Evolutionary conservation across 1,140 invertebrate species (phyloP).

Genomic region (Musca domestica): DNA sequence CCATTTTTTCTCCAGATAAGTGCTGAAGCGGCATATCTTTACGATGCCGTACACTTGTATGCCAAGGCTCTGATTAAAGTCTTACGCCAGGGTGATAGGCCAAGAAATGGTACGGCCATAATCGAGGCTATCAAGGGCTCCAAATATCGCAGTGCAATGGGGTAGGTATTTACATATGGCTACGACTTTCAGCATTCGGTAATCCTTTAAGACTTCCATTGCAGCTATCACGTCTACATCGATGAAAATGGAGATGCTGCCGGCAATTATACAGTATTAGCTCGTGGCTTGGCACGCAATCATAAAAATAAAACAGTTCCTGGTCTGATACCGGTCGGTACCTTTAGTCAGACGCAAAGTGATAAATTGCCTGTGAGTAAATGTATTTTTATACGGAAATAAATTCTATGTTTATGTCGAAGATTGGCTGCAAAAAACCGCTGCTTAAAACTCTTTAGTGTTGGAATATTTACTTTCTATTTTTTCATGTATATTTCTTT

Average conservation of each 20-base stretch:
- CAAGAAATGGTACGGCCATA: conserved; percentile 70
- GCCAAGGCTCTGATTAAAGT: conserved; percentile 70
- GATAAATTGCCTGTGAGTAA: conserved; percentile 61
- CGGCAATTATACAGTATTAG: conserved; percentile 92
- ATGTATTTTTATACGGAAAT: neutral
- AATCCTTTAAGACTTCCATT: neutral
- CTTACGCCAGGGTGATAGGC: conserved; percentile 64
- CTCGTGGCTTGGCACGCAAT: conserved; percentile 48
- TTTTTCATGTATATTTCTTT: neutral
- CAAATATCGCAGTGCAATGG: conserved; percentile 81
- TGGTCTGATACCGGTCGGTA: conserved; percentile 74
- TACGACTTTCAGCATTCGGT: neutral
- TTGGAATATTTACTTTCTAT: too few relatives aligned
- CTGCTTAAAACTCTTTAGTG: neutral
- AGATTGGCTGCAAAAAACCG: neutral
- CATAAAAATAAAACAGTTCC: conserved; percentile 55
- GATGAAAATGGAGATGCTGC: conserved; percentile 93
- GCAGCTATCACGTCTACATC: conserved; percentile 85
- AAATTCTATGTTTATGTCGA: neutral
- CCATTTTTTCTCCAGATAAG: conserved; percentile 66
- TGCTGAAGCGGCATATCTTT: conserved; percentile 87
- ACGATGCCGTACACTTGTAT: conserved; percentile 85
- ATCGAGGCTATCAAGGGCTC: conserved; percentile 68
- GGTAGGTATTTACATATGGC: conserved; percentile 59
- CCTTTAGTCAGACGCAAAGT: conserved; percentile 60